Conservation (phyloP, 2,797 vertebrate species). For the Pseudotriccus pelzelni region DNA sequence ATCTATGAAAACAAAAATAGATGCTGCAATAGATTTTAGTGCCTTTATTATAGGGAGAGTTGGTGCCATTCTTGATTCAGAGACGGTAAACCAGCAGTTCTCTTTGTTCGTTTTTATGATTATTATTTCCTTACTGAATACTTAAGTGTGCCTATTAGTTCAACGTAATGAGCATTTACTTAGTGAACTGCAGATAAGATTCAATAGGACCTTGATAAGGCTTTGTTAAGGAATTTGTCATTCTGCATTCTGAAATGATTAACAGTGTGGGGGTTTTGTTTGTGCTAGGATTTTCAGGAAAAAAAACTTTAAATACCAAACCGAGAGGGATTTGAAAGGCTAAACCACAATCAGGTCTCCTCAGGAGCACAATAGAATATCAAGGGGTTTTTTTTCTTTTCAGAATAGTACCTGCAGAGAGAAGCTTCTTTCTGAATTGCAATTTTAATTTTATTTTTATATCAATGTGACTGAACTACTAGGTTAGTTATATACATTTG, state of each 20-base stretch:
- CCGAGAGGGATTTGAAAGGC: slow-evolving; percentile 43
- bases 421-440: slow-evolving; percentile 43
- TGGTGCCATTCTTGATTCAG: slow-evolving; percentile 15
- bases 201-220: slow-evolving; percentile 60
- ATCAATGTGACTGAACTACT: slow-evolving; percentile 62
- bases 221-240: slow-evolving; percentile 69
- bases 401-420: slow-evolving; percentile 19
- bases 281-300: slow-evolving; percentile 39
- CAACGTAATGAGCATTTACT: slow-evolving; percentile 67
- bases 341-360: slow-evolving; percentile 14
- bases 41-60: not conserved
- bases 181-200: slow-evolving; percentile 69
- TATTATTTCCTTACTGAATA: slow-evolving; percentile 36
- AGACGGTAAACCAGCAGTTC: slow-evolving; percentile 27
- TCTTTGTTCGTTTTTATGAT: slow-evolving; percentile 42
- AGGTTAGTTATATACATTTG: slow-evolving; percentile 73
- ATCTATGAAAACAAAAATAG: slow-evolving; percentile 25
- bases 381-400: not conserved
- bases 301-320: slow-evolving; percentile 1
- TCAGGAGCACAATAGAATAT: not conserved
- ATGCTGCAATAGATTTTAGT: not conserved
- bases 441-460: slow-evolving; percentile 65
- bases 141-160: slow-evolving; percentile 45
- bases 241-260: slow-evolving; percentile 64
- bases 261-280: slow-evolving; percentile 46